Evolutionary conservation across 2,888 invertebrate species (phyloP).

Genomic region (Hyalella azteca): DNA sequence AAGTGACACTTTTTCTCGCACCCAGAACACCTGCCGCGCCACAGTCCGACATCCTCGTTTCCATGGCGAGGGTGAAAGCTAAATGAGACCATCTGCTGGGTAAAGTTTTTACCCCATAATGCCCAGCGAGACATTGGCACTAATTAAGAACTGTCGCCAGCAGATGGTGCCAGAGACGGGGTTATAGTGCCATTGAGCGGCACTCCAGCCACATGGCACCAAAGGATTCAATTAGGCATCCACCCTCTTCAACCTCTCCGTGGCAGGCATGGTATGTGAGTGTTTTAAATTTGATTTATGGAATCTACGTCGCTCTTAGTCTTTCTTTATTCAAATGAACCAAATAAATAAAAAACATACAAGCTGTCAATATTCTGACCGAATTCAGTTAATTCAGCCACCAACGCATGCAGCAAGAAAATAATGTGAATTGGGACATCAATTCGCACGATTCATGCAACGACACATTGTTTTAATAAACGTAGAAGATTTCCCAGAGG

Average conservation of each 20-base stretch:
- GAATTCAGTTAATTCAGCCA: too few species aligned
- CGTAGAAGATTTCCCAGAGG: too few species aligned
- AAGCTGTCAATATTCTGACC: too few species aligned
- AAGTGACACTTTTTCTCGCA: not conserved
- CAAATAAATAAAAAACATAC: too few species aligned
- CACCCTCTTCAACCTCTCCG: not conserved
- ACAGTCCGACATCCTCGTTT: not conserved
- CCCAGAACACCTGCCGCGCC: not conserved
- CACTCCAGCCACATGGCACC: conserved; percentile 16
- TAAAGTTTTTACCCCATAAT: conserved; percentile 18
- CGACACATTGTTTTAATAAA: too few species aligned
- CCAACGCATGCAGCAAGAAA: too few species aligned
- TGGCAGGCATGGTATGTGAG: too few species aligned
- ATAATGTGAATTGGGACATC: too few species aligned
- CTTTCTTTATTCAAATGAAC: too few species aligned
- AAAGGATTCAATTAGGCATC: conserved; percentile 20
- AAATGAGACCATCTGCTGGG: conserved; percentile 7
- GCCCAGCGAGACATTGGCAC: conserved; percentile 26
- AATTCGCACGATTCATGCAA: too few species aligned
- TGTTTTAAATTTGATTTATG: too few species aligned
- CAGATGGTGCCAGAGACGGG: conserved; percentile 24
- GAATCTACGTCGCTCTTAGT: too few species aligned
- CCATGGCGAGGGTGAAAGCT: conserved; percentile 32
- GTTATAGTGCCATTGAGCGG: conserved; percentile 11
- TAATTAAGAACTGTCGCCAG: conserved; percentile 35